Percentiles rank a stretch among this genome's conserved stretches.
Evolutionary conservation across 2,797 vertebrate species (phyloP).

Genomic region (Caiman crocodilus): DNA sequence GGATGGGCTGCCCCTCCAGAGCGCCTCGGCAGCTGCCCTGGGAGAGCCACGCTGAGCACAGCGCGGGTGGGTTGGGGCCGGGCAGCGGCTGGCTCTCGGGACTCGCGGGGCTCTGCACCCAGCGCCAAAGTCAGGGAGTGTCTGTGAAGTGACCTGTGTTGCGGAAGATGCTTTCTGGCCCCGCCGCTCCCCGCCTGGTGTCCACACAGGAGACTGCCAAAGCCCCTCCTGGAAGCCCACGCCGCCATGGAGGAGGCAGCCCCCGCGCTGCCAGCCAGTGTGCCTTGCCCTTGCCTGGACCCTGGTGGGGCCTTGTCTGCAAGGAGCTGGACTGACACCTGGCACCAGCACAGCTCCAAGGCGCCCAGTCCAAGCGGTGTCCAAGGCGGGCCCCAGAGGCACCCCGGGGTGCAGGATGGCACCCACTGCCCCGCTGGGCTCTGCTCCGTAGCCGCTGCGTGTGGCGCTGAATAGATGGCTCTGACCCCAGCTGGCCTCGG

Average conservation of each 20-base stretch:
- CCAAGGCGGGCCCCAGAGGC: not conserved
- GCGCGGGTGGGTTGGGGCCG: not conserved
- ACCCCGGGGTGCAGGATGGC: not conserved
- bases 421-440: not conserved
- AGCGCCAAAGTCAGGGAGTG: not conserved
- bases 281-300: not conserved
- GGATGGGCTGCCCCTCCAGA: conserved; percentile 85
- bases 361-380: not conserved
- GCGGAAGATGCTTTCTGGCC: not conserved
- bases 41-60: not conserved
- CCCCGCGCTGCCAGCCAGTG: not conserved
- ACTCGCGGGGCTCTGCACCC: not conserved
- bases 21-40: conserved; percentile 53
- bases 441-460: not conserved
- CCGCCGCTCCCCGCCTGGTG: no score
- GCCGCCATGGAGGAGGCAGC: not conserved
- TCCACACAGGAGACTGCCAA: not conserved
- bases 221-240: no score
- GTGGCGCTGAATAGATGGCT: no score
- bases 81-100: not conserved
- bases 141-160: not conserved
- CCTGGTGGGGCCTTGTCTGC: not conserved
- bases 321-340: not conserved
- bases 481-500: no score
- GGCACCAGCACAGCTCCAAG: not conserved